These are phyloP conservation scores for Gobio gobio DNA, from an alignment of 2,113 vertebrate species.

Conservation along the genomic window DNA sequence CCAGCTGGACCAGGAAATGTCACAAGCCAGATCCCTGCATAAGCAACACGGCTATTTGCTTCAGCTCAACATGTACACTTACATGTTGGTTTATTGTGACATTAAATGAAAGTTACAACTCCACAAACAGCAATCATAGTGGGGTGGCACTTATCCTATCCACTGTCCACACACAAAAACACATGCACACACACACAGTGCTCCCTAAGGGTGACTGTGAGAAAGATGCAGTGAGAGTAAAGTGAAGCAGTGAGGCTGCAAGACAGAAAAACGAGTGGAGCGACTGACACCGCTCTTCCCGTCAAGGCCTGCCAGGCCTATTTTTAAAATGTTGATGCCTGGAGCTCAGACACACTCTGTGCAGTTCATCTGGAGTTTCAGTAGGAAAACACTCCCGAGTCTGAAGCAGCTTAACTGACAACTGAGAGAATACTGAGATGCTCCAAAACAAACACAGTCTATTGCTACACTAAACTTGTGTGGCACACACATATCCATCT, in stretches of 20 bases:
- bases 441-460: conserved; percentile 38
- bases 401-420: conserved; percentile 41
- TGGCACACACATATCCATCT: conserved; percentile 6
- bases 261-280: conserved; percentile 44
- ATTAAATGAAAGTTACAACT: conserved; percentile 8
- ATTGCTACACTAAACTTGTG: conserved; percentile 29
- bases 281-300: conserved; percentile 54
- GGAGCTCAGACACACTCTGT: conserved; percentile 54
- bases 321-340: conserved; percentile 62
- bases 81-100: neutral
- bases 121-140: conserved; percentile 14
- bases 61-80: neutral
- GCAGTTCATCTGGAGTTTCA: conserved; percentile 57
- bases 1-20: neutral
- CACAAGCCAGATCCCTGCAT: neutral
- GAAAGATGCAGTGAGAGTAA: conserved; percentile 46
- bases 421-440: conserved; percentile 43
- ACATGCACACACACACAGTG: conserved; percentile 36
- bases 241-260: conserved; percentile 41
- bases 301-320: conserved; percentile 57
- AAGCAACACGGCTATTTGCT: neutral
- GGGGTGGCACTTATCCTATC: conserved; percentile 13
- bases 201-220: conserved; percentile 49
- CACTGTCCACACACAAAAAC: conserved; percentile 36
- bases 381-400: conserved; percentile 46